Evolutionary conservation across 2,113 vertebrate species (phyloP).

Genomic region (Hippocampus comes): DNA sequence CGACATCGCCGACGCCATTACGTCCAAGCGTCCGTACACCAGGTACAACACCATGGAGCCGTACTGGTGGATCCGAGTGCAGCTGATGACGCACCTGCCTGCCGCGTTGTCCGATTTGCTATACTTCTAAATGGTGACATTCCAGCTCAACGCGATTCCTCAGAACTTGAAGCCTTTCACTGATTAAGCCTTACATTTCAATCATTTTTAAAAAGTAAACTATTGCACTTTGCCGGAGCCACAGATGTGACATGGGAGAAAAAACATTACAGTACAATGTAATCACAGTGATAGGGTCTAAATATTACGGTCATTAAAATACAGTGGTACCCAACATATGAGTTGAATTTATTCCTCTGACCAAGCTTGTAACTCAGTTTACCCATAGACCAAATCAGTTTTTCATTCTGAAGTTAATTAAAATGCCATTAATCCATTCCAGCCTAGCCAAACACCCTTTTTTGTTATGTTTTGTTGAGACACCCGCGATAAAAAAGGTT

Average conservation of each 20-base stretch:
- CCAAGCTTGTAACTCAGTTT: no score
- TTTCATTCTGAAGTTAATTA: no score
- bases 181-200: neutral
- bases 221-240: slow-evolving; percentile 17
- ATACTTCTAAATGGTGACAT: slow-evolving; percentile 61
- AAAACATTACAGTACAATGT: neutral
- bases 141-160: slow-evolving; percentile 16
- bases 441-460: no score
- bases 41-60: slow-evolving; percentile 80
- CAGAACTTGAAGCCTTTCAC: slow-evolving; percentile 34
- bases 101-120: slow-evolving; percentile 76
- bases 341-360: no score
- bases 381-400: no score
- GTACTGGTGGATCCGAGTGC: slow-evolving; percentile 80
- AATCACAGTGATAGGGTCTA: neutral
- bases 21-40: slow-evolving; percentile 68
- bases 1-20: slow-evolving; percentile 75
- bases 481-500: no score
- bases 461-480: no score
- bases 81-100: slow-evolving; percentile 79
- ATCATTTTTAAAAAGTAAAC: slow-evolving; percentile 14
- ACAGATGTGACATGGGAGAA: neutral
- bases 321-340: no score
- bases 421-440: no score
- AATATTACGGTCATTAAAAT: neutral